Conservation (phyloP, 1,140 invertebrate species). For the Lordiphosa clarofinis region DNA sequence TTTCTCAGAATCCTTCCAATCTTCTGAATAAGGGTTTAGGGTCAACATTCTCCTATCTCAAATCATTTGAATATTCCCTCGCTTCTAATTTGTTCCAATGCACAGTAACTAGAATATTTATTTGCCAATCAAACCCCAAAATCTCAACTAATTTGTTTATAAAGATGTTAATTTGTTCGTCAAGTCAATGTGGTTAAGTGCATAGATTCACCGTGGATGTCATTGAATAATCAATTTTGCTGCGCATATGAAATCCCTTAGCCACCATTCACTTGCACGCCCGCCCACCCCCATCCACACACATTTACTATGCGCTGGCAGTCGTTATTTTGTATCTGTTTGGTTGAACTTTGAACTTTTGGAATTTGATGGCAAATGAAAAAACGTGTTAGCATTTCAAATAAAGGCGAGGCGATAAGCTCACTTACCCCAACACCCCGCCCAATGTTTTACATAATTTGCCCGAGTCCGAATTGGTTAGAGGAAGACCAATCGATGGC, state of each 20-base stretch:
- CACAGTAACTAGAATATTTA: no score
- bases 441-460: slow-evolving; percentile 35
- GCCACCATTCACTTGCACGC: not conserved
- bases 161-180: not conserved
- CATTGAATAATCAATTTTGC: slow-evolving; percentile 11
- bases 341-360: slow-evolving; percentile 43
- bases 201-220: not conserved
- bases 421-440: not conserved
- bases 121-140: slow-evolving; percentile 1
- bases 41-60: no score
- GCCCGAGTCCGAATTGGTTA: slow-evolving; percentile 2
- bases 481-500: slow-evolving; percentile 38
- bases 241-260: slow-evolving; percentile 4
- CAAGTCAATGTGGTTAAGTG: slow-evolving; percentile 7
- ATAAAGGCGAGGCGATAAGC: slow-evolving; percentile 28
- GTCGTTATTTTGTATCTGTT: slow-evolving; percentile 28
- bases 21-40: no score
- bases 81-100: no score
- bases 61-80: no score
- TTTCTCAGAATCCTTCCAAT: no score
- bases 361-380: slow-evolving; percentile 39
- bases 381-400: slow-evolving; percentile 55
- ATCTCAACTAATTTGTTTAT: slow-evolving; percentile 14
- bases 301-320: slow-evolving; percentile 25
- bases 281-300: not conserved